Evolutionary conservation across 1,140 invertebrate genomes (phyloP), one percentile per base, ranked within the genome.

Genomic region (Parasteatoda tepidariorum): DNA sequence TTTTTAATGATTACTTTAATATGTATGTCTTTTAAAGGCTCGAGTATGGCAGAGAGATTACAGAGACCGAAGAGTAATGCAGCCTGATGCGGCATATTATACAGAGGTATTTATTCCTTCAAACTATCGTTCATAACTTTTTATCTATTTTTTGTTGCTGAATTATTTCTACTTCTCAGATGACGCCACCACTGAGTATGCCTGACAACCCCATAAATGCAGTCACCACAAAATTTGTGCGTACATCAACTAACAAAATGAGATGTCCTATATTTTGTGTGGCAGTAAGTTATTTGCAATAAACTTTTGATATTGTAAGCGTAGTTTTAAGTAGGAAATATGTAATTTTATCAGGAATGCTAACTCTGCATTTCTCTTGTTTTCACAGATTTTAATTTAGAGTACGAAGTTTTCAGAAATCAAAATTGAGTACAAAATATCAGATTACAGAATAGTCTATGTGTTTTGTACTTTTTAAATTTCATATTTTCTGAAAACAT

Each of bases 201-300:
- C 92, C 94, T 59, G 95, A 98, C 88, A 98, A 98, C 90, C 96
- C 98, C 5, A 97, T 97, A 83, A 99, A 99, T 91, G 95, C 96
- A 86, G 96, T 99, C 3, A 98, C 97, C 3, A 98, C 97, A 22
- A 87, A 91, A 87, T 99, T 99, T 90, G 97, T 99, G 1, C 96
- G 99, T 89, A 97, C 97, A 33, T 98, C 98, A 11, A 99, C 98
- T 61, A 99, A 99, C 90, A 99, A 99, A 92, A 98, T 99, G 93
- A 92, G 97, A 86, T 99, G 98, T 91, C 98, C 98, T 0, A 98
- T 99, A 85, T 99, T 99, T 90, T 97, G 96, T 87, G 94, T 99
- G 88, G 96, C 96, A 7, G 91, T 92, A 88, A 89, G 89, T 90
- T 85, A 33, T n/a, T 61, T n/a, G n/a, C n/a, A n/a, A n/a, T n/a